A percentile compares a stretch with the other conserved stretches of the same genome.
These are phyloP conservation scores for Larimichthys crocea DNA, from an alignment of 2,113 vertebrate genomes.

Conservation along the genomic window DNA sequence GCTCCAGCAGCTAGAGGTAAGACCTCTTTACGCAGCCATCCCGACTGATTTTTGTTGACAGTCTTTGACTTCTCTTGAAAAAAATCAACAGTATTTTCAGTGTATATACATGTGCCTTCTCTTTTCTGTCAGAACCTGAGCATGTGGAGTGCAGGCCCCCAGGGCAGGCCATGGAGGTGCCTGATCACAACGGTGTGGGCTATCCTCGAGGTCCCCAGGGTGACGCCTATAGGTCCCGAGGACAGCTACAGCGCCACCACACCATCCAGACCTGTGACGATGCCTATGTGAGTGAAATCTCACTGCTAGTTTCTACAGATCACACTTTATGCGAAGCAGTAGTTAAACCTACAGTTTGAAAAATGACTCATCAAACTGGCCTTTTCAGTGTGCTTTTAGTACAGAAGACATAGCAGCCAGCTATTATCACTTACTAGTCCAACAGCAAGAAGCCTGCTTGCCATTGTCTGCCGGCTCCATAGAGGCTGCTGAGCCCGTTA, in stretches of 20 bases:
- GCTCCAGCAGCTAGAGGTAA: slow-evolving; percentile 87
- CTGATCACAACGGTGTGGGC: slow-evolving; percentile 90
- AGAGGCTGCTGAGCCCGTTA: no score
- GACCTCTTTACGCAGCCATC: background rate
- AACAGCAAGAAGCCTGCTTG: no score
- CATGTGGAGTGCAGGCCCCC: slow-evolving; percentile 89
- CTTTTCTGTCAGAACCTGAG: slow-evolving; percentile 75
- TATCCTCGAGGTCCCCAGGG: slow-evolving; percentile 83
- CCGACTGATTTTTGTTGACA: background rate
- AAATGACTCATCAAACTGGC: background rate
- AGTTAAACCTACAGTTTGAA: no score
- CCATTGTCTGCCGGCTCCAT: no score
- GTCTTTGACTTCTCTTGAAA: background rate
- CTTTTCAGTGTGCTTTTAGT: background rate
- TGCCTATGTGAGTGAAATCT: slow-evolving; percentile 90
- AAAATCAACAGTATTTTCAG: background rate
- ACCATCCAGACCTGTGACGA: slow-evolving; percentile 98
- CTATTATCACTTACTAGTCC: no score
- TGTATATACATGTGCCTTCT: background rate
- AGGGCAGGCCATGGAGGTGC: slow-evolving; percentile 89
- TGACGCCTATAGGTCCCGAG: slow-evolving; percentile 88
- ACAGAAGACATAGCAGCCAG: no score
- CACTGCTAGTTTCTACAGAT: background rate
- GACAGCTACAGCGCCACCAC: slow-evolving; percentile 94
- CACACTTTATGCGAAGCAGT: background rate